Percentiles rank a stretch among this genome's conserved stretches.
These are phyloP conservation scores for Apaloderma vittatum DNA, from an alignment of 2,113 vertebrate species.

Conservation along the genomic window DNA sequence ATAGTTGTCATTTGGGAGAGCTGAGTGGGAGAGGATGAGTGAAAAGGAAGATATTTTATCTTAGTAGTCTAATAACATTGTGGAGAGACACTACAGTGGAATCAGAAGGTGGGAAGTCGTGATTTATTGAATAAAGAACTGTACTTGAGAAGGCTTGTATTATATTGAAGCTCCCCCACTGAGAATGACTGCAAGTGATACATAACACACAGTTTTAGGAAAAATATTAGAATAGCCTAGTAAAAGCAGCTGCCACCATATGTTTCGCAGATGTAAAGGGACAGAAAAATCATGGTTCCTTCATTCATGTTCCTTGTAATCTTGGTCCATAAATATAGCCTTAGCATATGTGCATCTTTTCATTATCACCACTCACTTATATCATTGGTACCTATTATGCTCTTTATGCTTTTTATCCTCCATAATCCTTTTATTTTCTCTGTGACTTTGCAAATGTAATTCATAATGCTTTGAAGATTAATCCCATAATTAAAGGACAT, in stretches of 20 bases:
- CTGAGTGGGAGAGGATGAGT: background rate
- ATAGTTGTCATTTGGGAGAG: background rate
- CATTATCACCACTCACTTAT: background rate
- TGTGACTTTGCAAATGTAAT: background rate
- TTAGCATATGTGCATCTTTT: background rate
- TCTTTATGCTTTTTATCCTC: background rate
- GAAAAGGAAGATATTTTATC: background rate
- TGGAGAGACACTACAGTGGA: background rate
- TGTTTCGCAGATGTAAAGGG: background rate
- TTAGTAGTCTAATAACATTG: background rate
- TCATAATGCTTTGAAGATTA: slow-evolving; percentile 36
- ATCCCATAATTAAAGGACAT: slow-evolving; percentile 36
- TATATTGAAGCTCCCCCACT: background rate
- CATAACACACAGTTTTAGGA: background rate
- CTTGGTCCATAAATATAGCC: background rate
- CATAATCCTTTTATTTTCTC: slow-evolving; percentile 1
- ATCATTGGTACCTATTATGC: background rate
- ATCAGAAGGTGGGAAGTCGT: background rate
- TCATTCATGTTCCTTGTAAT: background rate
- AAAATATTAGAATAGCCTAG: background rate
- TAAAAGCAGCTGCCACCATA: background rate
- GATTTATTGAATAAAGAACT: background rate
- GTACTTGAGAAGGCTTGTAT: background rate
- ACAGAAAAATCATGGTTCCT: background rate
- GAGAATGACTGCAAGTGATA: background rate